Evolutionary conservation across 2,888 invertebrate species (phyloP), one percentile per base, ranked within the genome.

Genomic region (Campopleginae sp.): DNA sequence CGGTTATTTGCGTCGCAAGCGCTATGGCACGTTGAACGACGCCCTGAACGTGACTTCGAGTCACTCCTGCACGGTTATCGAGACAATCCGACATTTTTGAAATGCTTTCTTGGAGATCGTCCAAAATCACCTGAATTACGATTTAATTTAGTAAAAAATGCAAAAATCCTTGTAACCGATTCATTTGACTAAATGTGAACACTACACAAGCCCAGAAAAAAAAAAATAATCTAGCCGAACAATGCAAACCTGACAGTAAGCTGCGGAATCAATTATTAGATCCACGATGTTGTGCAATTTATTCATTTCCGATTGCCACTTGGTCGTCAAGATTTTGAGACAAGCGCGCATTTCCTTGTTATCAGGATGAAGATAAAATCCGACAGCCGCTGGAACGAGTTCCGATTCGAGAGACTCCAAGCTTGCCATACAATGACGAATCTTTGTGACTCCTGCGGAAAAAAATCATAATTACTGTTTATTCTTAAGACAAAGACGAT

Each of bases 381-480:
- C 91, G 44, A 92, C 93, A 51, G 96, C 93, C 0, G 96, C 95
- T 4, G 96, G 96, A 38, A 96, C 95, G 66, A 97, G 91, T 91
- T 96, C 96, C 7, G 95, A 95, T 88, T 96, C 96, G 27, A 96
- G 91, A 0, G 96, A 95, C 92, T 96, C 96, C 38, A 97, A 93
- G 90, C 96, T 96, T 0, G 96, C 96, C 54, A 96, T 93, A 85
- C 95, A 95, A 90, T 96, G 96, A 80, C 95, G 95, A 68, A 96
- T 94, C 79, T 95, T 94, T n/a, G 95, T 92, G 31, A 95, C 95
- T 89, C 95, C 96, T 96, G 54, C 89, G 38, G 94, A 90, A 51
- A 76, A 63, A 61, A 14, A n/a, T 27, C 10, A 51, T 19, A 12
- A 27, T 58, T 58, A 27, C 27, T 1, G 5, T 54, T 58, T 6